These are phyloP conservation scores for Aplysina aerophoba DNA, from an alignment of 37 sponge, comb jelly and placozoan genomes.

Conservation along the genomic window DNA sequence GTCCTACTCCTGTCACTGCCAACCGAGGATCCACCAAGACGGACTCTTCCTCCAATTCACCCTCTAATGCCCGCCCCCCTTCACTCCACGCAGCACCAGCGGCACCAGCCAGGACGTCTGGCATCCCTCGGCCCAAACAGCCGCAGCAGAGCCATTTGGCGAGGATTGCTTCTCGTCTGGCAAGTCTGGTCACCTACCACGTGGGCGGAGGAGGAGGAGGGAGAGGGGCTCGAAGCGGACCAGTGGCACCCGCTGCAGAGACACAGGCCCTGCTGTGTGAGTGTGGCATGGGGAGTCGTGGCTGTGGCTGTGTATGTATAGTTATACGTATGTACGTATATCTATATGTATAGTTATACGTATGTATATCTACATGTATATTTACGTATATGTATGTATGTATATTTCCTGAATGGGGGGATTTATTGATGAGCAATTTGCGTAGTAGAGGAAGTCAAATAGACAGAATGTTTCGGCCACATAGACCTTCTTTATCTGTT, in stretches of 20 bases:
- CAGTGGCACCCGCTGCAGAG: no score
- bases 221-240: no score
- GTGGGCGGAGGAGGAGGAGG: no score
- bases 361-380: not conserved
- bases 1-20: no score
- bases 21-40: no score
- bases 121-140: not conserved
- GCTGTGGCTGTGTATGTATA: not conserved
- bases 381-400: not conserved
- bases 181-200: constrained; percentile 10
- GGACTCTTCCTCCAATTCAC: no score
- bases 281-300: not conserved
- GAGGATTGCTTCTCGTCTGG: constrained; percentile 22
- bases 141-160: constrained; percentile 24
- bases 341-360: not conserved
- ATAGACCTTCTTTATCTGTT: no score
- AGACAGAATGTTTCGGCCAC: no score
- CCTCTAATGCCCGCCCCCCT: not conserved
- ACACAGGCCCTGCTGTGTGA: no score
- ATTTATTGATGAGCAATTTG: no score
- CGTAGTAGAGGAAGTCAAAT: no score
- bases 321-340: not conserved
- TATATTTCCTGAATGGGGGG: no score
- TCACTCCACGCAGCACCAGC: not conserved
- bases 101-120: not conserved